Conservation (phyloP, 2,113 vertebrate species). For the Strigops habroptila region DNA sequence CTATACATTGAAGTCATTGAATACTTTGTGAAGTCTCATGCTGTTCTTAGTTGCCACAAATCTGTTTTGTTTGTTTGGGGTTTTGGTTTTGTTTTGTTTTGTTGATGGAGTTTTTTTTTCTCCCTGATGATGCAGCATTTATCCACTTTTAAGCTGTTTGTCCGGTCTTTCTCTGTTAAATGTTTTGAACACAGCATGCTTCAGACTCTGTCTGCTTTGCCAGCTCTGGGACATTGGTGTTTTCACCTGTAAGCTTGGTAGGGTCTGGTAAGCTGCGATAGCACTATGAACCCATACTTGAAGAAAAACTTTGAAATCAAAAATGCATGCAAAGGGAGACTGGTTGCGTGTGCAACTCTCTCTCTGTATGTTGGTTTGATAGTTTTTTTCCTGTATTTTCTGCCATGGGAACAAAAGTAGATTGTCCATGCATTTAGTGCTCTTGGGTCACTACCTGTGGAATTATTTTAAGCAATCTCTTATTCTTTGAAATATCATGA, state of each 20-base stretch:
- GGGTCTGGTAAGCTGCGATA: background rate
- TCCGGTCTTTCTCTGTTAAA: background rate
- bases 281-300: background rate
- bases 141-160: background rate
- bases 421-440: background rate
- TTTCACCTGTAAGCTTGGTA: background rate
- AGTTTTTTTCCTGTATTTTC: background rate
- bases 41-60: background rate
- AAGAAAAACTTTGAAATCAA: slow-evolving; percentile 37
- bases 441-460: slow-evolving; percentile 33
- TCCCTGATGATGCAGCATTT: background rate
- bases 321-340: background rate
- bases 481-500: background rate
- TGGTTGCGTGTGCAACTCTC: background rate
- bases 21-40: background rate
- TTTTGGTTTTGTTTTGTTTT: background rate
- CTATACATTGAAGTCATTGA: background rate
- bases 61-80: background rate
- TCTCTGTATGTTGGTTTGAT: background rate
- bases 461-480: slow-evolving; percentile 38
- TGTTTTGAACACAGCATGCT: background rate
- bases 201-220: background rate
- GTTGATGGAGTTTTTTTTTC: background rate
- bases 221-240: background rate
- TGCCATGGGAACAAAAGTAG: background rate